Percentiles rank a stretch among this genome's conserved stretches.
Evolutionary conservation across 2,888 invertebrate genomes (phyloP).

Genomic region (Griposia aprilina): DNA sequence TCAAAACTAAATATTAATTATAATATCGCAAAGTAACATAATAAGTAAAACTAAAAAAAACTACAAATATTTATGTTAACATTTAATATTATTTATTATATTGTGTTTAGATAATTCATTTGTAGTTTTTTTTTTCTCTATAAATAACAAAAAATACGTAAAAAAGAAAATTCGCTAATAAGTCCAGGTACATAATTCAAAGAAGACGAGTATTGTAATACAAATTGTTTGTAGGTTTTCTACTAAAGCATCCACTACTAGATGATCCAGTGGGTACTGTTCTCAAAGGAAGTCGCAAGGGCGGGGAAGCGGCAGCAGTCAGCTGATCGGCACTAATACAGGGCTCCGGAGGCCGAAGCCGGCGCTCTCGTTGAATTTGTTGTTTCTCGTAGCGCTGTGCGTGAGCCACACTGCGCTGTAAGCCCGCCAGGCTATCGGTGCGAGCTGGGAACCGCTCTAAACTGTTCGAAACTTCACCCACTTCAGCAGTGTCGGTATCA

Average conservation of each 20-base stretch:
- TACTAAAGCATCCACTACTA: slow-evolving; percentile 61
- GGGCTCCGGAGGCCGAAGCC: slow-evolving; percentile 71
- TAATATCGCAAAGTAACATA: not conserved
- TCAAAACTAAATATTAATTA: slow-evolving; percentile 1
- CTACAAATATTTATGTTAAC: not conserved
- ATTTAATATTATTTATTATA: slow-evolving; percentile 3
- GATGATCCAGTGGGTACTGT: slow-evolving; percentile 61
- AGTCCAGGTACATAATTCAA: slow-evolving; percentile 64
- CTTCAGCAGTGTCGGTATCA: slow-evolving; percentile 83
- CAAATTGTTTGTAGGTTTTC: slow-evolving; percentile 75
- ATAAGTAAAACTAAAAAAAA: not conserved
- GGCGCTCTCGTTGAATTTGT: slow-evolving; percentile 76
- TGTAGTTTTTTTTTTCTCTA: too few species aligned
- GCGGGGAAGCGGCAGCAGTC: slow-evolving; percentile 73
- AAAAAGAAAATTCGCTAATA: slow-evolving; percentile 35
- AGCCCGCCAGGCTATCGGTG: slow-evolving; percentile 81
- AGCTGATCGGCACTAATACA: slow-evolving; percentile 78
- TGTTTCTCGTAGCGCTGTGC: slow-evolving; percentile 78
- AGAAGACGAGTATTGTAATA: slow-evolving; percentile 80
- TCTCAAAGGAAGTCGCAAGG: slow-evolving; percentile 72
- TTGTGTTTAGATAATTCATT: slow-evolving; percentile 3
- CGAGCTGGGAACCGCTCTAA: slow-evolving; percentile 77
- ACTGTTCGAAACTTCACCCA: slow-evolving; percentile 77
- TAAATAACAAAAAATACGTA: slow-evolving; percentile 18
- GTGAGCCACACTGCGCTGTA: slow-evolving; percentile 79